A percentile compares a stretch with the other conserved stretches of the same genome.
These are phyloP conservation scores for Tenualosa thibaudeaui DNA, from an alignment of 2,797 vertebrate genomes.

Conservation along the genomic window DNA sequence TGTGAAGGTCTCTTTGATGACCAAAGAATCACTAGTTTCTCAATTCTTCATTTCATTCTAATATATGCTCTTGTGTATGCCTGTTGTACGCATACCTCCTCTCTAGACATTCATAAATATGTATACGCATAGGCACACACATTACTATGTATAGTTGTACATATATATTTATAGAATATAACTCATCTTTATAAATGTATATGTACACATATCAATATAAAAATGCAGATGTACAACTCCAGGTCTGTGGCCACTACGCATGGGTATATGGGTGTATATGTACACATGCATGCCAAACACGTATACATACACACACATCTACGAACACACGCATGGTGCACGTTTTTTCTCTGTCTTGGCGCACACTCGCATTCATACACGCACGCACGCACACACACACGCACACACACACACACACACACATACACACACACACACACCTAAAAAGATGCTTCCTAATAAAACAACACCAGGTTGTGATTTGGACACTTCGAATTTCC, in stretches of 20 bases:
- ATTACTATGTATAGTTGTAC: constrained; percentile 58
- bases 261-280: constrained; percentile 45
- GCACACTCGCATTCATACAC: constrained; percentile 33
- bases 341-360: constrained; percentile 16
- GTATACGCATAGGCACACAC: constrained; percentile 57
- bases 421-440: constrained; percentile 34
- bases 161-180: constrained; percentile 62
- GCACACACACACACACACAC: constrained; percentile 33
- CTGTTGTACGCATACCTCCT: constrained; percentile 49
- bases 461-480: constrained; percentile 71
- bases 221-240: constrained; percentile 54
- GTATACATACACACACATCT: constrained; percentile 37
- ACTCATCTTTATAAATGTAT: constrained; percentile 57
- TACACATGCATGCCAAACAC: constrained; percentile 45
- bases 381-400: constrained; percentile 28
- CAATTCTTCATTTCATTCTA: constrained; percentile 42
- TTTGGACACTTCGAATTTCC: constrained; percentile 69
- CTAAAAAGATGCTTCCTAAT: constrained; percentile 67
- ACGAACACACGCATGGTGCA: constrained; percentile 36
- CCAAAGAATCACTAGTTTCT: constrained; percentile 78
- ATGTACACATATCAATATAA: constrained; percentile 60
- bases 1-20: constrained; percentile 78
- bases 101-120: constrained; percentile 58
- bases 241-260: constrained; percentile 42
- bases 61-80: constrained; percentile 45